These are phyloP conservation scores for Phylloscopus collybita DNA, from an alignment of 2,797 vertebrate species.

Conservation along the genomic window DNA sequence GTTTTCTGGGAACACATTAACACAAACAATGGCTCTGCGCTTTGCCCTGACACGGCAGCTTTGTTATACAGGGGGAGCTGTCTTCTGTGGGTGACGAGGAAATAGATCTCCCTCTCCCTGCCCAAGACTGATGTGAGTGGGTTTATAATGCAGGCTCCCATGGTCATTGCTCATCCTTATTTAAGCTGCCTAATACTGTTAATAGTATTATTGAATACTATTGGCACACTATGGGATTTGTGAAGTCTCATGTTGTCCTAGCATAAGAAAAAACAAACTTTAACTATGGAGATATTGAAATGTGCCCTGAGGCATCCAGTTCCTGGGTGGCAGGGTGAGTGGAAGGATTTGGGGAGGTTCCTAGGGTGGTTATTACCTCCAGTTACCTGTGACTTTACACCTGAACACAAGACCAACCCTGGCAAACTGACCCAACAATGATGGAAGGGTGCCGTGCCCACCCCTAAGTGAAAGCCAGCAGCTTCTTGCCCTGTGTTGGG, in stretches of 20 bases:
- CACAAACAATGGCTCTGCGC: background rate
- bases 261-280: background rate
- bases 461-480: background rate
- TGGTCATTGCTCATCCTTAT: background rate
- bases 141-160: background rate
- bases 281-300: background rate
- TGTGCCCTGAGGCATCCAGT: background rate
- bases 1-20: background rate
- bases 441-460: background rate
- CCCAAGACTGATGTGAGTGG: background rate
- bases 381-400: background rate
- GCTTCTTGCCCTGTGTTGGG: background rate
- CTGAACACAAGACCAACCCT: accelerated
- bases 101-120: background rate
- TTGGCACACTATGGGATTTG: background rate
- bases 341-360: background rate
- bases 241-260: background rate
- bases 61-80: accelerated
- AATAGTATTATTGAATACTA: background rate
- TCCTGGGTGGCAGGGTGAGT: background rate
- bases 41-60: background rate
- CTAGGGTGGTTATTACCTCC: background rate
- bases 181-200: background rate
- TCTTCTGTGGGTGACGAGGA: background rate
- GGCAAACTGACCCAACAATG: background rate